A percentile compares a stretch with the other conserved stretches of the same genome.
phyloP scores from a whole-genome alignment of 2,888 invertebrate genomes.

The Apamea sordens region DNA sequence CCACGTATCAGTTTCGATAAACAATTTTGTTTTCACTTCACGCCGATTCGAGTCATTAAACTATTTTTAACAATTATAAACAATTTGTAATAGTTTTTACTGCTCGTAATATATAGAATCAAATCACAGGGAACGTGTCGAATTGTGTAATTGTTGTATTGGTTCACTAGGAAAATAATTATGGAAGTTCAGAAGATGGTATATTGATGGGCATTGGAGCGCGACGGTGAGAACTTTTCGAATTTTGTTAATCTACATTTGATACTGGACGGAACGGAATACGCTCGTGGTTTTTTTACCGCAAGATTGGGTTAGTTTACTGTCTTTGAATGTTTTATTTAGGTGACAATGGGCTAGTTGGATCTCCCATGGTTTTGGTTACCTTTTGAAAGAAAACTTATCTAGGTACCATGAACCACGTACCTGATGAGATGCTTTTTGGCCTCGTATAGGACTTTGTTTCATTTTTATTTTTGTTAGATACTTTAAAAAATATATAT shows the following conservation, averaged over 20 bases:
- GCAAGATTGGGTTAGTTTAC: constrained; percentile 73
- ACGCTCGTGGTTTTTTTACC: constrained; percentile 79
- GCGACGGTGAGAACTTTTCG: constrained; percentile 88
- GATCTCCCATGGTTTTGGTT: constrained; percentile 26
- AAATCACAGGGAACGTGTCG: constrained; percentile 84
- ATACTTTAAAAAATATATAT: too few relatives aligned
- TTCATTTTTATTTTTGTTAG: too few relatives aligned
- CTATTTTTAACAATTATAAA: constrained; percentile 78
- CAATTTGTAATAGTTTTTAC: constrained; percentile 81
- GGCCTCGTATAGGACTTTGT: too few relatives aligned
- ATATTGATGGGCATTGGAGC: constrained; percentile 85
- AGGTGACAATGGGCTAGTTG: constrained; percentile 50
- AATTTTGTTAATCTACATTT: constrained; percentile 86
- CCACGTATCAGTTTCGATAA: constrained; percentile 46
- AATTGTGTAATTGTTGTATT: constrained; percentile 88
- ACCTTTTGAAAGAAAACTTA: background rate
- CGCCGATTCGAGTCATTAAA: constrained; percentile 67
- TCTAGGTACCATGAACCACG: background rate
- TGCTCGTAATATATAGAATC: constrained; percentile 77
- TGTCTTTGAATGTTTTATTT: constrained; percentile 63
- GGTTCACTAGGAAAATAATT: constrained; percentile 88
- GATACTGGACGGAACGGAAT: constrained; percentile 77
- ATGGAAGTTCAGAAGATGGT: constrained; percentile 82
- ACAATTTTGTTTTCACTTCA: constrained; percentile 64
- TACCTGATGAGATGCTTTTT: too few relatives aligned